Conservation (phyloP, 2,113 vertebrate genomes). For the Hystrix cristata region DNA sequence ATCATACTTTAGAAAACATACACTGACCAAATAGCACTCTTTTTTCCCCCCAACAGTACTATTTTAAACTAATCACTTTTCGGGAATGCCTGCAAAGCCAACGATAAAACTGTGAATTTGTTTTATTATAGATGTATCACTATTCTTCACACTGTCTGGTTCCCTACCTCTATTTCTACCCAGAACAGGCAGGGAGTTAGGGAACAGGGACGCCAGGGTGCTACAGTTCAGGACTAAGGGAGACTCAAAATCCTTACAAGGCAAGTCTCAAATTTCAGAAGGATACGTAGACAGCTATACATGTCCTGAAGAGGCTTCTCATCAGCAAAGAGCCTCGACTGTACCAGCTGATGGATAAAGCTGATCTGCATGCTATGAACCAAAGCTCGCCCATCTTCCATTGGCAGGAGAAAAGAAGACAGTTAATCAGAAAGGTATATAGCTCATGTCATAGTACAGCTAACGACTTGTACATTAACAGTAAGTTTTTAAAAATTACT, state of each 20-base stretch:
- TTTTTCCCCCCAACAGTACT: neutral
- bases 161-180: neutral
- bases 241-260: constrained; percentile 59
- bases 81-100: constrained; percentile 14
- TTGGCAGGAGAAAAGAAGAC: constrained; percentile 61
- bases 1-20: constrained; percentile 51
- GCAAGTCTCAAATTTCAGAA: constrained; percentile 82
- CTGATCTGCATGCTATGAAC: constrained; percentile 99
- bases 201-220: neutral
- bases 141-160: constrained; percentile 44
- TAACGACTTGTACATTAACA: constrained; percentile 13
- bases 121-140: neutral
- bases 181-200: neutral
- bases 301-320: constrained; percentile 99
- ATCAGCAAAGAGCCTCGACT: constrained; percentile 98
- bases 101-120: constrained; percentile 40
- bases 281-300: constrained; percentile 99
- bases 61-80: constrained; percentile 52
- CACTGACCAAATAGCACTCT: constrained; percentile 11
- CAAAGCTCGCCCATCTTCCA: constrained; percentile 95
- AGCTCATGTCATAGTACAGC: constrained; percentile 13
- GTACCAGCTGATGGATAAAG: constrained; percentile 98
- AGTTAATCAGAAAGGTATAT: constrained; percentile 67
- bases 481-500: constrained; percentile 34
- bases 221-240: neutral